Percentiles rank a stretch among this genome's conserved stretches.
Evolutionary conservation across 2,113 vertebrate species (phyloP).

Genomic region (Lagenorhynchus albirostris): DNA sequence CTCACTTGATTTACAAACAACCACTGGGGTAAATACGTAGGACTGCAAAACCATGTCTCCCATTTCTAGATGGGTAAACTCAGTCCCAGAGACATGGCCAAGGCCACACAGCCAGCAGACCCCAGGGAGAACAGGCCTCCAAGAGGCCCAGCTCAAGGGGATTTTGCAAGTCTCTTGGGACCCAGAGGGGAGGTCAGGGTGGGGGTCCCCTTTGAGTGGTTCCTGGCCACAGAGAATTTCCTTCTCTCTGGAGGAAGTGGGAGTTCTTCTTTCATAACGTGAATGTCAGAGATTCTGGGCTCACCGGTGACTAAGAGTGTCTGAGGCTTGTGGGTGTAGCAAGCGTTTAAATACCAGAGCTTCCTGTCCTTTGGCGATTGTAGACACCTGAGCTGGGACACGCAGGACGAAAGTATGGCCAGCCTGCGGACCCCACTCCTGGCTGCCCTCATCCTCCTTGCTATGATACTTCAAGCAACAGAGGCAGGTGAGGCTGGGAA

Average conservation of each 20-base stretch:
- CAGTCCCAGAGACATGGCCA: neutral
- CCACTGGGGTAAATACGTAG: neutral
- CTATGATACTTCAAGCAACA: neutral
- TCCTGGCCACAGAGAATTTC: conserved; percentile 54
- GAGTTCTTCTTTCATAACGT: conserved; percentile 65
- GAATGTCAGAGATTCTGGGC: conserved; percentile 40
- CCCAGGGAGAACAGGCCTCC: neutral
- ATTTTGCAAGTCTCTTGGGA: conserved; percentile 51
- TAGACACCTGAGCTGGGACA: neutral
- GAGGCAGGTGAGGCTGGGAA: conserved; percentile 66
- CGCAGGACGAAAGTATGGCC: conserved; percentile 42
- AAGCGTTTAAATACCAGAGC: conserved; percentile 42
- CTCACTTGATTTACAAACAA: no score
- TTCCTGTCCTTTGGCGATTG: neutral
- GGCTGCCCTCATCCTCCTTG: conserved; percentile 40
- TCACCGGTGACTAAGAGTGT: conserved; percentile 62
- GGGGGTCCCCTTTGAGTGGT: conserved; percentile 58
- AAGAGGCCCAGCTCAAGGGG: neutral
- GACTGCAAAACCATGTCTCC: neutral
- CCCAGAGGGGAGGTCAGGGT: neutral
- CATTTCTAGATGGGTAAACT: neutral
- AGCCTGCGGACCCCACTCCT: neutral
- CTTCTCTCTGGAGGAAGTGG: conserved; percentile 42
- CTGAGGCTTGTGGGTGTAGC: conserved; percentile 20
- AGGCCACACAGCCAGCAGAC: neutral